Base-by-base conservation (phyloP, 2,113 vertebrate species). In the Pseudolaguvia tuberculata region DNA sequence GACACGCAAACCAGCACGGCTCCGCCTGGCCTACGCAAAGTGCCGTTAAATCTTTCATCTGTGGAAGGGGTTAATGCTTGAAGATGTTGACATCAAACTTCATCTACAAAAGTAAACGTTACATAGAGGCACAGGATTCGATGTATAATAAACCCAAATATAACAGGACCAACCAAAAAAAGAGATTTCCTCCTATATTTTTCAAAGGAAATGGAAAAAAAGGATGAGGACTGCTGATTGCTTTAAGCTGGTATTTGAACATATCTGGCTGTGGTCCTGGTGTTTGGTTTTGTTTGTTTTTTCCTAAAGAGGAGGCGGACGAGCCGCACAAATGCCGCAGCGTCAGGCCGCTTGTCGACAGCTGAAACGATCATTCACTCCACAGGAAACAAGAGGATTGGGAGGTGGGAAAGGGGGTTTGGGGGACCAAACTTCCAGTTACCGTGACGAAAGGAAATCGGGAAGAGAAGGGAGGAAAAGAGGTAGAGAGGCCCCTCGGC, bases 331-430 rank as follows among this genome's bases (percentile, higher is more conserved):
- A 90, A 89, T 87, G 84, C 85, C 57, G 53, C 23, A 61, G 52
- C 69, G 45, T 78, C 72, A 72, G 58, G 59, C 56, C 67, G 85
- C 87, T 85, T 79, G 80, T 86, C 80, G 80, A 88, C 88, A 90
- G 90, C 89, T 90, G 88, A 88, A 85, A 80, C 83, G 75, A 86
- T 88, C 85, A 84, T 83, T 89, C 86, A 89, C 85, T 79, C 87
- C 84, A 84, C 83, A 70, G 86, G 88, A 84, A 79, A 84, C 74
- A 53, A 78, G 78, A 67, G 67, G 3, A 45, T 13, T 23, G 53
- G 14, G 20, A 21, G 51, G 53, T 72, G 48, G 75, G 80, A 80
- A 9, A 5, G 72, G 21, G 62, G 47, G 72, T 7, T 35, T 35
- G 9, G 35, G 58, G 62, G 53, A 31, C 45, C 51, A 62, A 27